Evolutionary conservation across 2,888 invertebrate species (phyloP), one percentile per base, ranked within the genome.

Genomic region (Nudaria mundana): DNA sequence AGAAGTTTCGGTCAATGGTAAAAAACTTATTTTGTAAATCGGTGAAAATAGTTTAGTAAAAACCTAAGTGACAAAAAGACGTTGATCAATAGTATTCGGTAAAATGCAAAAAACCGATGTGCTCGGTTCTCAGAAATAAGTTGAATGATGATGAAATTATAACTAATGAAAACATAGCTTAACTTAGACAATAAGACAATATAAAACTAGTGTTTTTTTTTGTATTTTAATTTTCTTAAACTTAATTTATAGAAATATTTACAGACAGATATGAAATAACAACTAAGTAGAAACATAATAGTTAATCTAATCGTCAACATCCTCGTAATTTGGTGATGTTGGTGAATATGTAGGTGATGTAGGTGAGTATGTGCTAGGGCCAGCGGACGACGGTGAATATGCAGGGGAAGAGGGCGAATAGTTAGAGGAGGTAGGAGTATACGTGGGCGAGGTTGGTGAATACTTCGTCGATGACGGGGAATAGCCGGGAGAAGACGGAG

Each of bases 391-490:
- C 10, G 93, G 94, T n/a, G 94, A 94, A 58, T 94, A 94, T 32
- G 93, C 93, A 0, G 95, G 95, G 30, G 92, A 93, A 0, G 93
- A 93, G 0, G 95, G 95, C 0, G 94, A 93, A 57, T 94, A 94
- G 55, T 93, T 94, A 0, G 94, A 95, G 6, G 93, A 93, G 1
- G 94, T 93, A 0, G 95, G 96, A 0, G 94, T 94, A 73, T 94
- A 96, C 18, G 93, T 92, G 0, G 95, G 95, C 36, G 93, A 93
- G 25, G 93, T 92, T 0, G 95, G 95, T 34, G 93, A 94, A 80
- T 95, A 96, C 67, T 93, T 93, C 5, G 95, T 94, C 48, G 94
- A 94, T 28, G 93, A 92, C 2, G 95, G 95, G 0, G 95, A 93
- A 76, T 94, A 95, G 62, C 91, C 92, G 1, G 95, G 95, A 23